Evolutionary conservation across 2,113 vertebrate species (phyloP).

Genomic region (Dolichotis patagonum): DNA sequence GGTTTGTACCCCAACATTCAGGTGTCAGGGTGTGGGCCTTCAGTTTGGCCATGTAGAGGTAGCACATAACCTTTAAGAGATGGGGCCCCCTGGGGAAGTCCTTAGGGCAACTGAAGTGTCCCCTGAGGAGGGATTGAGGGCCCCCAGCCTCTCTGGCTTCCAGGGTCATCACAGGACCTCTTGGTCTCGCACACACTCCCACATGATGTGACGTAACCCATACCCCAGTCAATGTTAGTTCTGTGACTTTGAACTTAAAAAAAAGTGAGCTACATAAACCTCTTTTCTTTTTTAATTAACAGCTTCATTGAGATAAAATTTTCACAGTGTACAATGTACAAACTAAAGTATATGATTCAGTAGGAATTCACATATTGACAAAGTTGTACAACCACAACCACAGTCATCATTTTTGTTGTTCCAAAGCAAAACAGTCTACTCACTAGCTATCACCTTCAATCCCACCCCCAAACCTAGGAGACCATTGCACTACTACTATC

Average conservation of each 20-base stretch:
- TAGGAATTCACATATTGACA: neutral
- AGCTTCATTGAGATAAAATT: neutral
- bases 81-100: neutral
- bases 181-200: neutral
- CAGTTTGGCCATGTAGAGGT: neutral
- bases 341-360: neutral
- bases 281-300: neutral
- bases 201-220: neutral
- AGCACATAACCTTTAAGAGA: neutral
- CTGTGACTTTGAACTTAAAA: neutral
- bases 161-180: neutral
- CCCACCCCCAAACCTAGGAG: neutral
- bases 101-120: neutral
- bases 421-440: neutral
- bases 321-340: neutral
- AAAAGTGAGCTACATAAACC: neutral
- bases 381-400: neutral
- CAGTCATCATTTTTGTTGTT: neutral
- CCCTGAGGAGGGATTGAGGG: neutral
- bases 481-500: neutral
- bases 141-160: neutral
- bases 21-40: accelerated
- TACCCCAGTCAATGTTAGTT: neutral
- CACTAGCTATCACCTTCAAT: neutral
- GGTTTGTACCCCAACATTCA: neutral